These are phyloP conservation scores for Phalacrocorax carbo DNA, from an alignment of 2,113 vertebrate genomes.

Conservation along the genomic window DNA sequence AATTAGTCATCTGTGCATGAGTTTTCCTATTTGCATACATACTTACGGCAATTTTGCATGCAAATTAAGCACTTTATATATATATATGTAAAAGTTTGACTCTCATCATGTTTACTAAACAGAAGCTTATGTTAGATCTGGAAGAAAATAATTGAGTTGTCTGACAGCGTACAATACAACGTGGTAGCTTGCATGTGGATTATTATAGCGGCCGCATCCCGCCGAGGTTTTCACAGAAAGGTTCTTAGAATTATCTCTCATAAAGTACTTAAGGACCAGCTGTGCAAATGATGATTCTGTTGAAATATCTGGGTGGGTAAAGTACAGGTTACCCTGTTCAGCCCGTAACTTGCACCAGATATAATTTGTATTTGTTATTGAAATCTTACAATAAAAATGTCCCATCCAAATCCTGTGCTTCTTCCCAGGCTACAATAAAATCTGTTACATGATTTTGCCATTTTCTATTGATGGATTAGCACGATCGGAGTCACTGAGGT, in stretches of 20 bases:
- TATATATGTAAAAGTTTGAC: constrained; percentile 57
- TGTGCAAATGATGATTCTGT: neutral
- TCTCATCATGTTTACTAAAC: constrained; percentile 28
- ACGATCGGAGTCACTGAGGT: neutral
- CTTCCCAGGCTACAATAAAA: neutral
- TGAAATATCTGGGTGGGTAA: neutral
- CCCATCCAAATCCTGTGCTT: neutral
- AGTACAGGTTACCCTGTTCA: neutral
- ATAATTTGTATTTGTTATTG: neutral
- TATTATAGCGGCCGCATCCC: neutral
- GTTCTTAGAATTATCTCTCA: constrained; percentile 34
- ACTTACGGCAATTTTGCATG: constrained; percentile 62
- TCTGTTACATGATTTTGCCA: neutral
- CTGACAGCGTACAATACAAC: neutral
- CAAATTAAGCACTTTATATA: constrained; percentile 61
- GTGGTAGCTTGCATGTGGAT: neutral
- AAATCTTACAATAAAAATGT: neutral
- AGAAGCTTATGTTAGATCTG: constrained; percentile 22
- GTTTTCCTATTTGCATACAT: constrained; percentile 63
- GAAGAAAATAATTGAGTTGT: constrained; percentile 11
- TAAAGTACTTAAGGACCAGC: constrained; percentile 25
- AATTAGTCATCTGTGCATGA: constrained; percentile 68
- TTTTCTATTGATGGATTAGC: neutral
- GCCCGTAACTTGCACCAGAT: neutral
- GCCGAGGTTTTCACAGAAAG: constrained; percentile 6